phyloP scores from a whole-genome alignment of 2,888 invertebrate species.

The Drosophila ustulata region DNA sequence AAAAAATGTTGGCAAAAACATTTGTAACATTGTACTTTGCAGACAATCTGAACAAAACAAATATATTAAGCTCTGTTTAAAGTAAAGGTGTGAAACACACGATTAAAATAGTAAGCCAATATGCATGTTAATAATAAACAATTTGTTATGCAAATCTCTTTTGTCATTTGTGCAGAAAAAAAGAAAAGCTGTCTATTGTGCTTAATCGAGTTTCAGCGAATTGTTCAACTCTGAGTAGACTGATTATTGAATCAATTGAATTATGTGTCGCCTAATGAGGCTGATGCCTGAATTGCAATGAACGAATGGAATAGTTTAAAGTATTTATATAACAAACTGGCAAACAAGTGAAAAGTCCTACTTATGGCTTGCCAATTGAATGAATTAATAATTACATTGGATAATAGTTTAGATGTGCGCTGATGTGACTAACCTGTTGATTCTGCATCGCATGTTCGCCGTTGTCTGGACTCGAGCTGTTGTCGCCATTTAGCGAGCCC shows the following conservation, averaged over 20 bases:
- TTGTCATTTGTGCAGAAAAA: background rate
- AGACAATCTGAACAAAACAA: background rate
- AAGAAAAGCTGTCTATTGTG: background rate
- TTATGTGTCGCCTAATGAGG: background rate
- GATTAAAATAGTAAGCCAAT: background rate
- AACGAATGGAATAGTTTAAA: background rate
- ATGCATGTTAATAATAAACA: background rate
- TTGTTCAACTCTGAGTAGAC: background rate
- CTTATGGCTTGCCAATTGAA: background rate
- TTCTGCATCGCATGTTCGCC: slow-evolving; percentile 77
- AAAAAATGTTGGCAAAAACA: background rate
- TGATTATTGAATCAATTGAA: background rate
- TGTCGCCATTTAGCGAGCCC: slow-evolving; percentile 83
- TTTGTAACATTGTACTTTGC: background rate
- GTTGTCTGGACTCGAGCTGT: slow-evolving; percentile 83
- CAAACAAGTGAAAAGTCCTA: background rate
- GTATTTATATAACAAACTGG: background rate
- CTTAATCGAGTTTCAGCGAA: background rate
- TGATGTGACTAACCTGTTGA: slow-evolving; percentile 76
- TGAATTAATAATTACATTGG: background rate
- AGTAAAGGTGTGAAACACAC: background rate
- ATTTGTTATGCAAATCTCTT: background rate
- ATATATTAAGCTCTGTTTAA: background rate
- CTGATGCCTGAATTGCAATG: background rate
- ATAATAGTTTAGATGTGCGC: background rate